A percentile compares a stretch with the other conserved stretches of the same genome.
phyloP scores from a whole-genome alignment of 2,888 invertebrate genomes.

The Drosophila crucigera region DNA sequence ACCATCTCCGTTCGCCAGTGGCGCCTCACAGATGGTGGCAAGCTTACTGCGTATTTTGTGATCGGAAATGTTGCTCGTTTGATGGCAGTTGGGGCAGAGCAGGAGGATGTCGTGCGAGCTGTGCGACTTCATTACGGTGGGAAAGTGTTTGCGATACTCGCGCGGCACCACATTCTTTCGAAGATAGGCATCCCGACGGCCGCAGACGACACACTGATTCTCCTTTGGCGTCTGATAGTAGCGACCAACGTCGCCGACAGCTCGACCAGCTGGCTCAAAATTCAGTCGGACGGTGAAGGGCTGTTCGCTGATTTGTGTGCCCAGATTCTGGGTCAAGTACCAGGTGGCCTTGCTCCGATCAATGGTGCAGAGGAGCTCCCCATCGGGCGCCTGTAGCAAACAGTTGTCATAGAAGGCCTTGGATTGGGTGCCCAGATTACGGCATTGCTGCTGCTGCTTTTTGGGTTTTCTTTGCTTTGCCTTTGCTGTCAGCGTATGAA shows the following conservation, averaged over 20 bases:
- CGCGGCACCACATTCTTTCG: conserved; percentile 93
- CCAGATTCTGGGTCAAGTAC: conserved; percentile 86
- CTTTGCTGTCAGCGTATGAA: conserved; percentile 7
- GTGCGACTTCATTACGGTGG: conserved; percentile 91
- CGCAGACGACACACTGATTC: conserved; percentile 93
- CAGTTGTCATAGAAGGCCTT: conserved; percentile 92
- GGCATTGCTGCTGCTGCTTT: conserved; percentile 43
- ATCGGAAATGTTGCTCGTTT: conserved; percentile 89
- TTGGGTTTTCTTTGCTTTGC: conserved; percentile 16
- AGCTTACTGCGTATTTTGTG: conserved; percentile 87
- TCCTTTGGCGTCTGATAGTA: conserved; percentile 90
- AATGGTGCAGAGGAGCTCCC: conserved; percentile 91
- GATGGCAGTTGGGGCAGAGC: conserved; percentile 90
- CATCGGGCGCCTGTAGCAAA: conserved; percentile 91
- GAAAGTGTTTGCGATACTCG: conserved; percentile 92
- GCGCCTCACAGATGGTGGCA: conserved; percentile 88
- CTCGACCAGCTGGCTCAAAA: conserved; percentile 92
- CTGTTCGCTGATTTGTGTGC: conserved; percentile 84
- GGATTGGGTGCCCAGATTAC: conserved; percentile 81
- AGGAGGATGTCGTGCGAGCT: conserved; percentile 92
- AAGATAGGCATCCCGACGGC: conserved; percentile 88
- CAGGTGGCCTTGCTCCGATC: conserved; percentile 91
- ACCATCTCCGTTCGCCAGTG: conserved; percentile 85
- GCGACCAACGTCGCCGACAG: conserved; percentile 89
- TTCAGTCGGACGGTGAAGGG: conserved; percentile 89